Base-by-base conservation (phyloP, 1,140 invertebrate genomes). In the Papilio helenus region DNA sequence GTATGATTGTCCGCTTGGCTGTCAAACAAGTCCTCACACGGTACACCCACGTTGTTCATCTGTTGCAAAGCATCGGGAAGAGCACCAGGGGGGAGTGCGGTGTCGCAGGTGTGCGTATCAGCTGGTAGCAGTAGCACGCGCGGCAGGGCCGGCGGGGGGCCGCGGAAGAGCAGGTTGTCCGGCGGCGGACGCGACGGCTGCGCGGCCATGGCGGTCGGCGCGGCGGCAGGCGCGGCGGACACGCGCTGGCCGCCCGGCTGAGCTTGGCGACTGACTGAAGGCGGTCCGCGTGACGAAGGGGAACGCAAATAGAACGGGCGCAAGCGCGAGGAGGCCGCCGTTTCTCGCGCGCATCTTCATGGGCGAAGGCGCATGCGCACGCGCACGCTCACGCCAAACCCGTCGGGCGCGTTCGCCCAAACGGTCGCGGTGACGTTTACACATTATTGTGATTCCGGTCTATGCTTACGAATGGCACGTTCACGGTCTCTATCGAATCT, bases 191-290 rank as follows among this genome's bases (percentile, higher is more conserved):
- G 95, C 93, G 94, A 94, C 89, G 90, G 90, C 85, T 91, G 91
- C 84, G 91, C 90, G 89, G 92, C 93, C 93, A 94, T 93, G 90
- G 88, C 90, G 88, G 88, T 83, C 88, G 84, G 88, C 89, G 90
- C 89, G 89, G 90, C 89, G 89, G 86, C 88, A 88, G 83, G 79
- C 79, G 82, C 86, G 88, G 86, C 87, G 84, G 84, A 90, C 86
- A 92, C 91, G 87, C 91, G 90, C 88, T 91, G 91, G 90, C 89
- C 88, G 88, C 91, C 89, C 92, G 90, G 90, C 91, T 90, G 88
- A 90, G 90, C 88, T 93, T 92, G 89, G 90, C 90, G 89, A 93
- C 91, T 93, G 92, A 93, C 91, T 92, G 91, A 94, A 91, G 90
- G 90, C 89, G 90, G 85, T 88, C 89, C 88, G 87, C 88, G 89